Evolutionary conservation across 2,797 vertebrate genomes (phyloP).

Genomic region (Microchirus variegatus): DNA sequence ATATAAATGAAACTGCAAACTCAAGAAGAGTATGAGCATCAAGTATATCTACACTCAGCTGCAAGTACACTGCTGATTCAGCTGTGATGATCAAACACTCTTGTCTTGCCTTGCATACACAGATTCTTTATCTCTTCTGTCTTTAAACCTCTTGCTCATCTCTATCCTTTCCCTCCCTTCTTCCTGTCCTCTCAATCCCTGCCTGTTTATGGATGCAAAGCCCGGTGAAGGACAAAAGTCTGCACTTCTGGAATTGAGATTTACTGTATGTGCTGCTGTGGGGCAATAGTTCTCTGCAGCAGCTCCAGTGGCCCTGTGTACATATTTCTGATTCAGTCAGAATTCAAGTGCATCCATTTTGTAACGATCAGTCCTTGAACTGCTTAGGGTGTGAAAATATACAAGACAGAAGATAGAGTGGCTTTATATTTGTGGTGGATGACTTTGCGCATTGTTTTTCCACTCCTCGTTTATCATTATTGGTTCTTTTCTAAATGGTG

Average conservation of each 20-base stretch:
- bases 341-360: conserved; percentile 2
- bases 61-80: conserved; percentile 59
- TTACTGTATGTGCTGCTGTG: conserved; percentile 14
- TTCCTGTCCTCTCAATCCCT: conserved; percentile 12
- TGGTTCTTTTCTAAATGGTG: no score
- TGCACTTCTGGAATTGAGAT: conserved; percentile 22
- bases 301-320: conserved; percentile 8
- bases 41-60: conserved; percentile 39
- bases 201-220: conserved; percentile 20
- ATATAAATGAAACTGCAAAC: conserved; percentile 49
- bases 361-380: neutral
- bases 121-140: conserved; percentile 28
- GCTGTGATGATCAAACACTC: conserved; percentile 48
- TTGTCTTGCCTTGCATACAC: conserved; percentile 27
- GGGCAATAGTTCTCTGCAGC: conserved; percentile 28
- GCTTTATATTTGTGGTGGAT: neutral
- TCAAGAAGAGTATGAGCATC: conserved; percentile 21
- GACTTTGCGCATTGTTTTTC: neutral
- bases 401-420: neutral
- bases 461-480: no score
- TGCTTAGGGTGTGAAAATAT: neutral
- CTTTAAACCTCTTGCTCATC: conserved; percentile 25
- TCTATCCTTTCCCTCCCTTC: conserved; percentile 8
- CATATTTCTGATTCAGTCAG: conserved; percentile 9
- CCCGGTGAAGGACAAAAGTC: conserved; percentile 16